phyloP scores from a whole-genome alignment of 2,888 invertebrate genomes.

The Mycalesis mineus region DNA sequence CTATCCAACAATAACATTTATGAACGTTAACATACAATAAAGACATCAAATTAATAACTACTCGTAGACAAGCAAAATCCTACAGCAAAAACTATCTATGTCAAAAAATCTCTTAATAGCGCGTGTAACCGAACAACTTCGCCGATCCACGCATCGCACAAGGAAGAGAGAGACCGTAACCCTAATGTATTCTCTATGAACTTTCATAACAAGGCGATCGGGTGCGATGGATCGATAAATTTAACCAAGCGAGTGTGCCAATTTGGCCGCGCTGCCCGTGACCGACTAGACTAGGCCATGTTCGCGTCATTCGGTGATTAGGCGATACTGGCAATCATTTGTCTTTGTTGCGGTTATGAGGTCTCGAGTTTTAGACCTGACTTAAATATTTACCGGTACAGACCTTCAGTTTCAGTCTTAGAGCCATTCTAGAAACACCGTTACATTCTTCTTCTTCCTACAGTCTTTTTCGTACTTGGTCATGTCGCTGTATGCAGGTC shows the following conservation, averaged over 20 bases:
- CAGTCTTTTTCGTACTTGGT: too few species aligned
- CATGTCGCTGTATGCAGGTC: too few species aligned
- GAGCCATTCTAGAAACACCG: too few species aligned
- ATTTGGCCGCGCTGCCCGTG: slow-evolving; percentile 63
- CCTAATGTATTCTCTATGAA: slow-evolving; percentile 12
- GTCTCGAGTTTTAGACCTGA: background rate
- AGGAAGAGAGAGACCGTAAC: slow-evolving; percentile 7
- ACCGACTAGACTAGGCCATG: slow-evolving; percentile 39
- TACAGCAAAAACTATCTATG: too few species aligned
- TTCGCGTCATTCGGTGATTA: slow-evolving; percentile 26
- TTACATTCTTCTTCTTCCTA: too few species aligned
- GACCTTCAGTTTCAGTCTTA: too few species aligned
- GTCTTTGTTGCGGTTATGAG: background rate
- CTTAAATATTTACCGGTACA: too few species aligned
- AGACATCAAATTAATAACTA: too few species aligned
- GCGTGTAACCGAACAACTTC: background rate
- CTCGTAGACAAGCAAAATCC: too few species aligned
- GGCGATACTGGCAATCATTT: slow-evolving; percentile 5
- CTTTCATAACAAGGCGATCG: slow-evolving; percentile 26
- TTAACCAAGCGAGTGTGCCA: slow-evolving; percentile 60
- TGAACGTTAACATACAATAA: too few species aligned
- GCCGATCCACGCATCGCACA: background rate
- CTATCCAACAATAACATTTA: too few species aligned
- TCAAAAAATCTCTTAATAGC: background rate
- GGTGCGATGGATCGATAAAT: slow-evolving; percentile 55